A percentile compares a stretch with the other conserved stretches of the same genome.
Evolutionary conservation across 2,888 invertebrate genomes (phyloP).

Genomic region (Lepidochitona cinerea): DNA sequence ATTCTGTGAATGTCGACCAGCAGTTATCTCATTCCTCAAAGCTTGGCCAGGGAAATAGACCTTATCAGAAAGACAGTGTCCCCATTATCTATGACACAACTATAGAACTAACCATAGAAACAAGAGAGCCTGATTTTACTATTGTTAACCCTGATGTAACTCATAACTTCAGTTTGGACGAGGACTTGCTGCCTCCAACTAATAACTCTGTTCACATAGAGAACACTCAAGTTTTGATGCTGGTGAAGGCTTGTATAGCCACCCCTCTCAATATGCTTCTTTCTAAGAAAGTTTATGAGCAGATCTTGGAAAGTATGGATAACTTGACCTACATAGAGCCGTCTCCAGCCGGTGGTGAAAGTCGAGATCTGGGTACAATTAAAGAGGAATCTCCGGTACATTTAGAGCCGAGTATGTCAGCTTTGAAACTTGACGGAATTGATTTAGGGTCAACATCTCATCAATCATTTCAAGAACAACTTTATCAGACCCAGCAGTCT

Average conservation of each 20-base stretch:
- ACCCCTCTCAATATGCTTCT: constrained; percentile 88
- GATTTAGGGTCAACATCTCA: not conserved
- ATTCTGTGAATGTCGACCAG: constrained; percentile 79
- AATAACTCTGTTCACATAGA: constrained; percentile 16
- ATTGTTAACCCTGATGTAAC: constrained; percentile 56
- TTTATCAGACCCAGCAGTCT: not conserved
- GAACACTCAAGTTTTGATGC: constrained; percentile 51
- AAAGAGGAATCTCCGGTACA: not conserved
- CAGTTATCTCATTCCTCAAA: not conserved
- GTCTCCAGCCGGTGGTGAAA: constrained; percentile 8
- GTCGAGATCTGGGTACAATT: not conserved
- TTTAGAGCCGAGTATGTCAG: constrained; percentile 19
- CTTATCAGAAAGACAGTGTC: constrained; percentile 77
- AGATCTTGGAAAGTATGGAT: constrained; percentile 77
- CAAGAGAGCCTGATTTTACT: constrained; percentile 53
- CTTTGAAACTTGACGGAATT: constrained; percentile 24
- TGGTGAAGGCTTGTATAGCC: constrained; percentile 84
- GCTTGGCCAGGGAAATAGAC: constrained; percentile 5
- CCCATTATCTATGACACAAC: constrained; percentile 93
- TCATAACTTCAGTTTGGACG: constrained; percentile 10
- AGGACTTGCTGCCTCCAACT: constrained; percentile 12
- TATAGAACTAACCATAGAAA: constrained; percentile 79
- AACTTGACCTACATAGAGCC: constrained; percentile 48
- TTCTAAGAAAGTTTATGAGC: constrained; percentile 90
- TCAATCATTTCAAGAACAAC: not conserved